Percentiles rank a stretch among this genome's conserved stretches.
Conservation (phyloP, 2,113 vertebrate genomes). For the Anarhynchus alexandrinus region DNA sequence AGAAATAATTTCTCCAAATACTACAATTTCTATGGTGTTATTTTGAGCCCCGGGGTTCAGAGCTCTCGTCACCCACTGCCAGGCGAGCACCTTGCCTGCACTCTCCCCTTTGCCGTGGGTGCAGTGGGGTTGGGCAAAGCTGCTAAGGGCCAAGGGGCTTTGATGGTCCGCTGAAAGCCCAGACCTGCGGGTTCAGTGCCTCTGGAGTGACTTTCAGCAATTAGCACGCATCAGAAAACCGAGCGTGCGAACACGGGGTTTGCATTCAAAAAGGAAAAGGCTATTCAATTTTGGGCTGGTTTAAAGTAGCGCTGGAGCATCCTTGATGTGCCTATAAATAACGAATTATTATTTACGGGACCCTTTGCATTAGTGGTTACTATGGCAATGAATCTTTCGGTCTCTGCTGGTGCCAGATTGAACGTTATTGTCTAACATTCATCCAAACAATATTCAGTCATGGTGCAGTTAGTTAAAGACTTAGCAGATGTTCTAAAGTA, state of each 20-base stretch:
- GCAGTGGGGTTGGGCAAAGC: not conserved
- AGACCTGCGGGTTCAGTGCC: not conserved
- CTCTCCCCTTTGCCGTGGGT: not conserved
- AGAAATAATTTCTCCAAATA: not conserved
- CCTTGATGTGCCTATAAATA: conserved; percentile 41
- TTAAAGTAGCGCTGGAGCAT: not conserved
- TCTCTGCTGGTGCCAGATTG: conserved; percentile 50
- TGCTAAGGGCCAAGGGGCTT: not conserved
- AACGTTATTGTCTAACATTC: conserved; percentile 3
- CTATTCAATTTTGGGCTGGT: not conserved
- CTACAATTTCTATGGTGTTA: not conserved
- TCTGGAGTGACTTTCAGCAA: not conserved
- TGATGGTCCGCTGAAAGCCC: not conserved
- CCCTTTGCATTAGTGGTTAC: conserved; percentile 71
- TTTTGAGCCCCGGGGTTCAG: not conserved
- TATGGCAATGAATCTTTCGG: conserved; percentile 59
- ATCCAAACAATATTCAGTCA: not conserved
- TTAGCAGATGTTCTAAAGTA: conserved; percentile 48
- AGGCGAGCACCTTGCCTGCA: not conserved
- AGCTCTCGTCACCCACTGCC: not conserved
- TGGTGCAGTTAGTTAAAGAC: conserved; percentile 30
- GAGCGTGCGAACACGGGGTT: not conserved
- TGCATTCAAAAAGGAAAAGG: not conserved
- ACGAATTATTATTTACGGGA: conserved; percentile 72
- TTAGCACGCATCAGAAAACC: not conserved